phyloP scores from a whole-genome alignment of 2,888 invertebrate genomes.

The Helicoverpa assulta region DNA sequence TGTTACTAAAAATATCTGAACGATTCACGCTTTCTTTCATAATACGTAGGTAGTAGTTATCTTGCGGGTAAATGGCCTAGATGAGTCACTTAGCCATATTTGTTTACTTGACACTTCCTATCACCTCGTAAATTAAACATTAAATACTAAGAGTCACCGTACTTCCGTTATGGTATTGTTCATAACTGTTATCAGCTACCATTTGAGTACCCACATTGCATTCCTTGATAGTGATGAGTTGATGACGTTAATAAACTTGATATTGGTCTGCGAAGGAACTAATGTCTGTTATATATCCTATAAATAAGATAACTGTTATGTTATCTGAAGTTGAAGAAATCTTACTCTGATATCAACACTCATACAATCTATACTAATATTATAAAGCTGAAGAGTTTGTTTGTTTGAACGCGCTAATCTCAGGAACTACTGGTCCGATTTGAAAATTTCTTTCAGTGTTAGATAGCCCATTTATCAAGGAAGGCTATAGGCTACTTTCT shows the following conservation, averaged over 20 bases:
- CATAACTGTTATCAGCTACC: conserved; percentile 67
- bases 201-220: conserved; percentile 52
- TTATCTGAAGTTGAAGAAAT: conserved; percentile 1
- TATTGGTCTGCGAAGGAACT: conserved; percentile 17
- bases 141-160: conserved; percentile 38
- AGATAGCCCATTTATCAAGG: too few species aligned
- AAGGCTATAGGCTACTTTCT: too few species aligned
- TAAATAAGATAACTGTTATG: conserved; percentile 11
- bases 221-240: conserved; percentile 54
- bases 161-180: conserved; percentile 71
- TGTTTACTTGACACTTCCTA: conserved; percentile 57
- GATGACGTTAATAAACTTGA: conserved; percentile 24
- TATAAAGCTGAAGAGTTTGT: too few species aligned
- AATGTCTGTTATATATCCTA: conserved; percentile 1
- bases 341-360: background rate
- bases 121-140: conserved; percentile 52
- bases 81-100: conserved; percentile 57
- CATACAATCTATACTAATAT: too few species aligned
- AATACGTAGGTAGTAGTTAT: conserved; percentile 25
- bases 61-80: conserved; percentile 46
- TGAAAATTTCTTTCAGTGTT: too few species aligned
- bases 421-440: too few species aligned
- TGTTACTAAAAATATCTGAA: conserved; percentile 24
- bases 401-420: too few species aligned
- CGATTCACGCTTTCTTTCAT: conserved; percentile 45